These are phyloP conservation scores for Tyria jacobaeae DNA, from an alignment of 2,888 invertebrate species.

Conservation along the genomic window DNA sequence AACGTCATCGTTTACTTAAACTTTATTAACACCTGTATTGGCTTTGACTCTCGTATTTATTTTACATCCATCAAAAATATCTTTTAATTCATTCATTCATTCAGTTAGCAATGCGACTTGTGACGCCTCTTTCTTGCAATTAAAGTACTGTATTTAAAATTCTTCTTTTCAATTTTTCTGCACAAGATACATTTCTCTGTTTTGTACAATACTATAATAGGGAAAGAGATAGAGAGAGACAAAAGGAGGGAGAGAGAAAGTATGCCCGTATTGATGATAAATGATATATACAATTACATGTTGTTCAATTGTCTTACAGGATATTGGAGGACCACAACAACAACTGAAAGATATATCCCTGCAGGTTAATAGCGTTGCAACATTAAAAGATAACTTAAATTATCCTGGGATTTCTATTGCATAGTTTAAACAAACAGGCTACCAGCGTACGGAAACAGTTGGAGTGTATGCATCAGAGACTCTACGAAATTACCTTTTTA, in stretches of 20 bases:
- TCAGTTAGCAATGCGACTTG: too few species aligned
- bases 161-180: too few species aligned
- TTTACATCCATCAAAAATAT: too few species aligned
- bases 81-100: too few species aligned
- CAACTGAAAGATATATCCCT: constrained; percentile 14
- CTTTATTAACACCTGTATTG: neutral
- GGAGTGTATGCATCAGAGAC: constrained; percentile 13
- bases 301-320: constrained; percentile 6
- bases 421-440: neutral
- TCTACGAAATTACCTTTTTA: constrained; percentile 9
- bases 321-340: constrained; percentile 10
- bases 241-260: too few species aligned
- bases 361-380: neutral
- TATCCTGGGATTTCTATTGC: constrained; percentile 8
- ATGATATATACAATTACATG: too few species aligned
- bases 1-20: neutral
- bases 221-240: too few species aligned
- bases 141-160: too few species aligned
- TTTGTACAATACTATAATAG: too few species aligned
- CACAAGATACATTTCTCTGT: too few species aligned
- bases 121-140: too few species aligned
- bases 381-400: constrained; percentile 1
- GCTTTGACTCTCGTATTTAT: neutral
- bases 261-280: too few species aligned
- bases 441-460: neutral